Conservation (phyloP, 1,140 invertebrate species). For the Pygmarrhopalites habei region DNA sequence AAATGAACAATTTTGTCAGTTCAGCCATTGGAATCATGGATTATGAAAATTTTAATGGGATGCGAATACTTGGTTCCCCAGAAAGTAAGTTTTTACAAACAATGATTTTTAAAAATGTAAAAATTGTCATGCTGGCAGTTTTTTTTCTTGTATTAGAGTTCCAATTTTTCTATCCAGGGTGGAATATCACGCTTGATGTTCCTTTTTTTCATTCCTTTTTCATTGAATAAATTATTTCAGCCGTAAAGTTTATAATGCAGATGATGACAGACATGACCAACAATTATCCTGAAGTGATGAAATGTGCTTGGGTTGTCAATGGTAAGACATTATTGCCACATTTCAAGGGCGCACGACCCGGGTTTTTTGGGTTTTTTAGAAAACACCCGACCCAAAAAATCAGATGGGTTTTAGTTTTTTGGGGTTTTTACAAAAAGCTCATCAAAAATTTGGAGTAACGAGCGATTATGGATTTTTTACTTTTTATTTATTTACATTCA, state of each 20-base stretch:
- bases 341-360: too few species aligned
- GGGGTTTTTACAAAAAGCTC: too few species aligned
- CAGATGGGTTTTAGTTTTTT: too few species aligned
- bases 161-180: too few species aligned
- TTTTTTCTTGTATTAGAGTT: too few species aligned
- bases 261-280: slow-evolving; percentile 4
- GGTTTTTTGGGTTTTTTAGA: too few species aligned
- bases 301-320: slow-evolving; percentile 16
- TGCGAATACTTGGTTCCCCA: slow-evolving; percentile 5
- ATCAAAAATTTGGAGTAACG: too few species aligned
- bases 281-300: slow-evolving; percentile 28
- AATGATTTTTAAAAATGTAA: neutral
- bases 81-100: slow-evolving; percentile 9
- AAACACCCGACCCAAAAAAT: too few species aligned
- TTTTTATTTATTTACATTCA: too few species aligned
- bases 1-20: slow-evolving; percentile 4
- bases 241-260: neutral
- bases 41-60: slow-evolving; percentile 11
- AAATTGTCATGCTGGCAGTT: neutral
- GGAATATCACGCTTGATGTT: too few species aligned
- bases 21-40: slow-evolving; percentile 21
- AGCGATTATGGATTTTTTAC: too few species aligned
- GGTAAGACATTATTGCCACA: slow-evolving; percentile 13
- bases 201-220: too few species aligned
- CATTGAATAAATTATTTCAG: neutral